A percentile compares a stretch with the other conserved stretches of the same genome.
Conservation (phyloP, 2,113 vertebrate genomes). For the Mixornis gularis region DNA sequence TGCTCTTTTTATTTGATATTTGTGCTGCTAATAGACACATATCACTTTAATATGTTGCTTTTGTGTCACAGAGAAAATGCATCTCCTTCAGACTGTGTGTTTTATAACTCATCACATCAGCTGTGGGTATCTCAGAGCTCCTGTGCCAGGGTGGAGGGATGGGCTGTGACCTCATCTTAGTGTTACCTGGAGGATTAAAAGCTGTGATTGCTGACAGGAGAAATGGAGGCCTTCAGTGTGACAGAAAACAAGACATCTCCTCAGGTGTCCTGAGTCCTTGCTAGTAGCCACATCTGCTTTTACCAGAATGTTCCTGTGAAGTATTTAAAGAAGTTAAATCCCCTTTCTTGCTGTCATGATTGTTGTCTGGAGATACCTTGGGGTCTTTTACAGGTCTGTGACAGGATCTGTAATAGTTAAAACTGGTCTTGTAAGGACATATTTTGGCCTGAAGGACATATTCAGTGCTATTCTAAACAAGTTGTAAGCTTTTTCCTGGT, state of each 20-base stretch:
- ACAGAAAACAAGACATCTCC: neutral
- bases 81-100: neutral
- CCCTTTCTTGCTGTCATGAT: neutral
- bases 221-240: neutral
- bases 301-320: neutral
- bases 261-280: neutral
- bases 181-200: neutral
- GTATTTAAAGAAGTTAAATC: neutral
- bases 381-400: neutral
- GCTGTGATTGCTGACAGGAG: neutral
- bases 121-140: neutral
- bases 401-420: neutral
- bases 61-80: neutral
- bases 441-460: neutral
- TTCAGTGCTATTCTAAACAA: neutral
- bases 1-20: conserved; percentile 19
- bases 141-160: neutral
- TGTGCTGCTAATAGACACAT: conserved; percentile 25
- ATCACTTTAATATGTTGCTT: neutral
- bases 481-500: neutral
- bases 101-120: neutral
- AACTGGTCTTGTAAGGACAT: neutral
- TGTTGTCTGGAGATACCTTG: neutral
- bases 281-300: neutral
- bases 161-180: neutral